These are phyloP conservation scores for Pipistrellus kuhlii DNA, from an alignment of 2,797 vertebrate genomes.

Conservation along the genomic window DNA sequence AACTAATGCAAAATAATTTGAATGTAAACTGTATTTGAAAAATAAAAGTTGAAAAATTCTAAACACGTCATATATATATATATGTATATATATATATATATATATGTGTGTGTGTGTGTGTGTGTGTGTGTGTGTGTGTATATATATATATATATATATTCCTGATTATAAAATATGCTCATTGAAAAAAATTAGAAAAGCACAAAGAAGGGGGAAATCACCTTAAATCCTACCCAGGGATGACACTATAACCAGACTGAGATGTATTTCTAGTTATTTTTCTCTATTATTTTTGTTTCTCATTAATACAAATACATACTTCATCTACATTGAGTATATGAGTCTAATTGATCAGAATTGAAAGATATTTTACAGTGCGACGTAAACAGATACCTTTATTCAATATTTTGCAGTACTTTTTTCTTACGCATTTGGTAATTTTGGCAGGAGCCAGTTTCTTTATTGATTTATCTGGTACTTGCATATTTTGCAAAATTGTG, in stretches of 20 bases:
- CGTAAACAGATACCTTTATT: neutral
- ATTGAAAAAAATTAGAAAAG: slow-evolving; percentile 37
- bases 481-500: slow-evolving; percentile 16
- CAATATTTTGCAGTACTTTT: neutral
- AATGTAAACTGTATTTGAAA: neutral
- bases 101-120: no score
- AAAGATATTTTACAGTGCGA: neutral
- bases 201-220: neutral
- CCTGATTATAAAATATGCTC: slow-evolving; percentile 18
- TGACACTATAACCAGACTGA: neutral
- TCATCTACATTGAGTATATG: neutral
- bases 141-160: neutral
- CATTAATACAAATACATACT: neutral
- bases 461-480: neutral
- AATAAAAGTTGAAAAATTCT: neutral
- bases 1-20: neutral
- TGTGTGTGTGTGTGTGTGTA: no score
- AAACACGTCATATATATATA: neutral
- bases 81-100: neutral
- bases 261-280: neutral
- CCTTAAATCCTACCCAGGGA: neutral
- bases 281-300: slow-evolving; percentile 34
- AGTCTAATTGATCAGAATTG: slow-evolving; percentile 18
- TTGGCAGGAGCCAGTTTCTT: neutral
- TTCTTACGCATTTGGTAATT: neutral